Conservation (phyloP, 2,888 invertebrate genomes). For the Chaetoderma sp. region DNA sequence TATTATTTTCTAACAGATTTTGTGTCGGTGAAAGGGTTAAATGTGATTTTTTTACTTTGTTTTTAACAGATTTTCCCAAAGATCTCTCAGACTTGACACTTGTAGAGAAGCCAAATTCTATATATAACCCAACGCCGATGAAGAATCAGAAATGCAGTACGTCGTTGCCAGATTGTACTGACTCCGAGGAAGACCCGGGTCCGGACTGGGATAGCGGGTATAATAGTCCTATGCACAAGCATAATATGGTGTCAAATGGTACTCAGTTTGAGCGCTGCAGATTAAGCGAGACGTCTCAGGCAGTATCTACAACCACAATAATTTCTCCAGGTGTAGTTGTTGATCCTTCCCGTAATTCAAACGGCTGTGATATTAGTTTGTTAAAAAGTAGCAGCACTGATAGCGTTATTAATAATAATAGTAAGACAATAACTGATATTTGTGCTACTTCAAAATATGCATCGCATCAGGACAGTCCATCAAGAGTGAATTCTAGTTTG, state of each 20-base stretch:
- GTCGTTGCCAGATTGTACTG: conserved; percentile 10
- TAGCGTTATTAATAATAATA: not conserved
- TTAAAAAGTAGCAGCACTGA: not conserved
- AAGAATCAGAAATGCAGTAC: not conserved
- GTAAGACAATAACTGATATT: not conserved
- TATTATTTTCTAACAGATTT: no score
- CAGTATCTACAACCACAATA: no score
- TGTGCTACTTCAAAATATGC: not conserved
- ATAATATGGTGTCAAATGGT: conserved; percentile 54
- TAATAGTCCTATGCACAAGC: conserved; percentile 56
- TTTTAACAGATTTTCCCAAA: conserved; percentile 60
- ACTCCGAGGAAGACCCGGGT: conserved; percentile 33
- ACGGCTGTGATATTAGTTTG: not conserved
- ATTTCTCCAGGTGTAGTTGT: no score
- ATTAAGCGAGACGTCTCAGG: no score
- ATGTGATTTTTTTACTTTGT: no score
- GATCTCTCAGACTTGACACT: conserved; percentile 56
- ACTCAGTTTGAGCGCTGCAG: conserved; percentile 42
- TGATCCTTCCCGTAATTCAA: not conserved
- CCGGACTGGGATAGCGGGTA: conserved; percentile 65
- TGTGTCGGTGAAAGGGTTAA: no score
- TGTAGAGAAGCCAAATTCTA: conserved; percentile 54
- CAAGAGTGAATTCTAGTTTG: no score
- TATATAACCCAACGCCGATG: conserved; percentile 35
- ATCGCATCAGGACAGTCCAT: no score